Percentiles rank a stretch among this genome's conserved stretches.
Conservation (phyloP, 1,140 invertebrate species). For the Nautilus pompilius region DNA sequence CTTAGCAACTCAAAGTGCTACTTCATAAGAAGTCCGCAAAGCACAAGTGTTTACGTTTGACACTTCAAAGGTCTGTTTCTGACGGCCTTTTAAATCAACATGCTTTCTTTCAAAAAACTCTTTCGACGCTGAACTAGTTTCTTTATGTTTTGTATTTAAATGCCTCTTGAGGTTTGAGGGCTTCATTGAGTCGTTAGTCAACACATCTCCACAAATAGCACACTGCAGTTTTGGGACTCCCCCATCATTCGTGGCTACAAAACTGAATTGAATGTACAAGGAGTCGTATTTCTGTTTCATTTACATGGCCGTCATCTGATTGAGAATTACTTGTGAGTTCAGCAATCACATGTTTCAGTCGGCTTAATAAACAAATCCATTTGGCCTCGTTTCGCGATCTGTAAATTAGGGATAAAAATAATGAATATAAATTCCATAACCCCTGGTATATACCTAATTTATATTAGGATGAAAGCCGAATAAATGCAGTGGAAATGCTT, state of each 20-base stretch:
- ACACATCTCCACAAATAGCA: slow-evolving; percentile 1
- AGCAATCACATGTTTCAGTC: not conserved
- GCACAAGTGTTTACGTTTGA: not conserved
- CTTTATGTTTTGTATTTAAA: not conserved
- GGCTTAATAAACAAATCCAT: not conserved
- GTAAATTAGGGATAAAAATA: not conserved
- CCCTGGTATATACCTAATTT: too few species aligned
- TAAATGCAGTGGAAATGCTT: too few species aligned
- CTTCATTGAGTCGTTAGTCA: not conserved
- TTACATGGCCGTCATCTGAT: too few species aligned
- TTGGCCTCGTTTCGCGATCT: not conserved
- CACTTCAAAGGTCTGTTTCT: not conserved
- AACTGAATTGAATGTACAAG: not conserved
- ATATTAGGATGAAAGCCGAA: too few species aligned
- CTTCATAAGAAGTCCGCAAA: not conserved
- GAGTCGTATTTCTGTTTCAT: not conserved
- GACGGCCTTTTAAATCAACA: not conserved
- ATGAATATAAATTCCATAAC: too few species aligned
- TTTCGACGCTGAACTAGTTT: not conserved
- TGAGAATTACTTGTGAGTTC: not conserved
- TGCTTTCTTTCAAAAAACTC: slow-evolving; percentile 1
- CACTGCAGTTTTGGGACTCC: not conserved
- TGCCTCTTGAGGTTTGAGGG: not conserved
- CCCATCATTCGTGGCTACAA: not conserved
- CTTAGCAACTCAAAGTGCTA: not conserved